Conservation (phyloP, 2,113 vertebrate species). For the Oreotragus oreotragus region DNA sequence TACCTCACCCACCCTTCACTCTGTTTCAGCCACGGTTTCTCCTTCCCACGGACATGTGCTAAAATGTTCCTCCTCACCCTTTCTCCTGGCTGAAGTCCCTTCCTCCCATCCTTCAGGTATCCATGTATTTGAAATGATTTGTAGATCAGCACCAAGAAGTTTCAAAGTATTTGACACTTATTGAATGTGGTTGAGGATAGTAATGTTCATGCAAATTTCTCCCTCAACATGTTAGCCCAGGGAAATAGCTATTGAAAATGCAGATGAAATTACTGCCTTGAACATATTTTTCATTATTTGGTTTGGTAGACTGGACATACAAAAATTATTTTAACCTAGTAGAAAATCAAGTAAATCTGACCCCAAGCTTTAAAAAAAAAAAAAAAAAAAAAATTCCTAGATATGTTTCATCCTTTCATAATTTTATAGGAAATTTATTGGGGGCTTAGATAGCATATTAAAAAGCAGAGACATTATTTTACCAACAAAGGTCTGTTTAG, state of each 20-base stretch:
- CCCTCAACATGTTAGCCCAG: not conserved
- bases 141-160: not conserved
- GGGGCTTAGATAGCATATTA: too few species aligned
- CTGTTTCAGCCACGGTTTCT: not conserved
- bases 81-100: not conserved
- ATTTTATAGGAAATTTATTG: not conserved
- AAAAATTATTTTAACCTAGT: not conserved
- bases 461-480: too few species aligned
- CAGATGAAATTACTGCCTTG: not conserved
- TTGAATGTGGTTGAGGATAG: not conserved
- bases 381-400: too few species aligned
- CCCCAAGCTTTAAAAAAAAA: not conserved
- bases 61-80: not conserved
- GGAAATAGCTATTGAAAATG: not conserved
- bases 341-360: slow-evolving; percentile 10
- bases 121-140: not conserved
- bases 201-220: not conserved
- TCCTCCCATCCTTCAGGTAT: not conserved
- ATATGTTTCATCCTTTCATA: not conserved
- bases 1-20: not conserved
- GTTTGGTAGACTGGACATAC: not conserved
- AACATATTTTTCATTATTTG: not conserved
- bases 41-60: not conserved
- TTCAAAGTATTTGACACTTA: not conserved
- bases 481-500: too few species aligned